Evolutionary conservation across 2,797 vertebrate genomes (phyloP), one percentile per base, ranked within the genome.

Genomic region (Gallinago nigripennis): DNA sequence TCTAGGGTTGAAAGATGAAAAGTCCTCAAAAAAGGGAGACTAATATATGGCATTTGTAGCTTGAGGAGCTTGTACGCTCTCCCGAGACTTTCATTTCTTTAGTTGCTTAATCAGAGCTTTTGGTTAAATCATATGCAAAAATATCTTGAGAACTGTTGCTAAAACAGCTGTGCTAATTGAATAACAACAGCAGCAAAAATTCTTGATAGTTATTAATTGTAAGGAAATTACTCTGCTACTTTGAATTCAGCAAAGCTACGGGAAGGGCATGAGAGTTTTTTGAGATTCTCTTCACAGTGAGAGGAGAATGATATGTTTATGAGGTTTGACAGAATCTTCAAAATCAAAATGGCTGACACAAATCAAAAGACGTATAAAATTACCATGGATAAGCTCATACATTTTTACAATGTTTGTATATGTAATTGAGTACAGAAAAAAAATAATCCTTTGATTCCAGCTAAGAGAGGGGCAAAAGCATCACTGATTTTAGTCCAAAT

Each of bases 361-460:
- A 88, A 76, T 58, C 57, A 88, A 75, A 70, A 41, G 23, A 58
- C 16, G 7, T 43, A 23, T 56, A 68, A 83, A 56, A 28, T 63
- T 68, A 43, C 48, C 51, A 12, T 21, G 6, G 20, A 58, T 11
- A 86, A 81, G 4, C 7, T 78, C 16, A 39, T 19, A 30, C 0
- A 41, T 56, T 86, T 92, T 68, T 28, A 6, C 24, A 69, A 27
- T 46, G 2, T 61, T 69, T 81, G 10, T 39, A 16, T 2, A 6
- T 9, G 9, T 53, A 69, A 61, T 4, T 1, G 70, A 61, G 11
- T n/a, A 65, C 8, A 43, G 21, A 65, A 86, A 31, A 76, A 65
- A n/a, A 11, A 39, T 7, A 16, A 43, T 0, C 0, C 16, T 54
- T 21, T 65, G 13, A 3, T 78, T 9, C 16, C 24, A 45, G 12